Conservation (phyloP, 2,113 vertebrate genomes). For the Mystacornis crossleyi region DNA sequence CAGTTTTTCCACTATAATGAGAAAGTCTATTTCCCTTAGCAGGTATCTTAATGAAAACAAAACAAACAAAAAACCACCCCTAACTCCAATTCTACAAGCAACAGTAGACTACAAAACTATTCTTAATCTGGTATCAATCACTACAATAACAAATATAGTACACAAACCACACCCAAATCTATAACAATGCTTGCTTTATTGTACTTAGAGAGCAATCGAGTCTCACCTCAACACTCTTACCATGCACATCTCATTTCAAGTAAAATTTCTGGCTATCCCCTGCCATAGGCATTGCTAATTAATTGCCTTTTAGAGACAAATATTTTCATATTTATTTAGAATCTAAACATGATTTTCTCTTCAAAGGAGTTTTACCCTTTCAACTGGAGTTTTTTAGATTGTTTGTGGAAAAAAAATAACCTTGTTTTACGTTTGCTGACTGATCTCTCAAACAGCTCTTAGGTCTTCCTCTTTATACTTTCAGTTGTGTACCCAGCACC, state of each 20-base stretch:
- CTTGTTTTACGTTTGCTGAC: neutral
- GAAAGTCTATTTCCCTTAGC: neutral
- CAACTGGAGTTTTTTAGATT: neutral
- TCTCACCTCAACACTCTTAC: neutral
- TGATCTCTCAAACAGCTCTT: neutral
- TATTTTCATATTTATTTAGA: neutral
- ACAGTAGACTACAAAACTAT: neutral
- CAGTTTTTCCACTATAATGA: neutral
- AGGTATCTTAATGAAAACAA: neutral
- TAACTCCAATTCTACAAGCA: neutral
- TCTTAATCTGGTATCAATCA: neutral
- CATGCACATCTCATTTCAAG: neutral
- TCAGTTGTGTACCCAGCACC: neutral
- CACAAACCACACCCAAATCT: neutral
- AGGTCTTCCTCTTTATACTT: neutral
- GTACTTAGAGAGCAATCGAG: neutral
- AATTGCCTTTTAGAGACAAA: neutral
- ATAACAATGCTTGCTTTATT: neutral
- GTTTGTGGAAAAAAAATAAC: neutral
- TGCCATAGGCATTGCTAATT: neutral
- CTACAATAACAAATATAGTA: neutral
- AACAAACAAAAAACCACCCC: neutral
- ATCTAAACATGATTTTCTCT: neutral
- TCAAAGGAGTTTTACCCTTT: neutral
- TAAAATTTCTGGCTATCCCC: neutral